Conservation (phyloP, 2,797 vertebrate species). For the Propithecus perrieri region DNA sequence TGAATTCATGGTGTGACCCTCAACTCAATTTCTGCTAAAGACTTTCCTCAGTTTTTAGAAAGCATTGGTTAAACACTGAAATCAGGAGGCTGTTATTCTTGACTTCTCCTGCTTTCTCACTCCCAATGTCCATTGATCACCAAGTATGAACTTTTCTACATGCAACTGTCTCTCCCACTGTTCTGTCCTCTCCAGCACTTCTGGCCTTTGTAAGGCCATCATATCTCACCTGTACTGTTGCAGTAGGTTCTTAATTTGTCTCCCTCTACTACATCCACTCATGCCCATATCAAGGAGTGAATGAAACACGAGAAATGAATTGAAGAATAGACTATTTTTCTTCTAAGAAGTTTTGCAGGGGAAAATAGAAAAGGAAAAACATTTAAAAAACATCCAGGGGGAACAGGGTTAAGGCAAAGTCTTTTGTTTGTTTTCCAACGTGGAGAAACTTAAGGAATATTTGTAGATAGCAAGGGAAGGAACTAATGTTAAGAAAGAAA, state of each 20-base stretch:
- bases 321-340: background rate
- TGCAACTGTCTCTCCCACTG: background rate
- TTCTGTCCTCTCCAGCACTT: background rate
- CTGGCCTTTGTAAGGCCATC: background rate
- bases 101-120: background rate
- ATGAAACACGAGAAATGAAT: background rate
- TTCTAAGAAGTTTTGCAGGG: background rate
- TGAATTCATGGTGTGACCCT: background rate
- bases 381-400: background rate
- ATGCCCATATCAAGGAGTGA: background rate
- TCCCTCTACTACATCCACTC: background rate
- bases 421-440: background rate
- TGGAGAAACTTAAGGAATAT: background rate
- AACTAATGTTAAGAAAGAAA: background rate
- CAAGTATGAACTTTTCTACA: background rate
- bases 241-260: background rate
- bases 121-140: background rate
- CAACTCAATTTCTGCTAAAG: background rate
- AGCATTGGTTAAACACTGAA: background rate
- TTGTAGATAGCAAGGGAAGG: background rate
- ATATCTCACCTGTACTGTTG: background rate
- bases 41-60: background rate
- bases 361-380: background rate
- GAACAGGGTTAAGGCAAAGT: background rate
- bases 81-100: background rate